phyloP scores from a whole-genome alignment of 1,140 invertebrate species.

The Drosophila dunni region DNA sequence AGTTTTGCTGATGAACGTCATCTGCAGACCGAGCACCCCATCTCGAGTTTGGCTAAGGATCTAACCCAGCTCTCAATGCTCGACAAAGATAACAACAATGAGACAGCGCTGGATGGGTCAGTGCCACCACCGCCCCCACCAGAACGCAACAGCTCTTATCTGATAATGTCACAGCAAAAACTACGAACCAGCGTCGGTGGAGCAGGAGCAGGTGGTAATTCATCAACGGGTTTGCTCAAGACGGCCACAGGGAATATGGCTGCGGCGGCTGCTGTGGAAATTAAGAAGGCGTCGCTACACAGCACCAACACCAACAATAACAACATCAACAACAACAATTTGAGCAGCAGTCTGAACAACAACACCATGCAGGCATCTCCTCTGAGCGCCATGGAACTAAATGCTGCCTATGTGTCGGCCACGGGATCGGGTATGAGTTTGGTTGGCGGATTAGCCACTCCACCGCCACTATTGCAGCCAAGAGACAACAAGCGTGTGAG shows the following conservation, averaged over 20 bases:
- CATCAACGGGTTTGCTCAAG: slow-evolving; percentile 64
- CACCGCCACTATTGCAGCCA: slow-evolving; percentile 59
- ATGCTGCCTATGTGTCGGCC: slow-evolving; percentile 72
- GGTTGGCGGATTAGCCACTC: slow-evolving; percentile 47
- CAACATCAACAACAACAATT: slow-evolving; percentile 70
- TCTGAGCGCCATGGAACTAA: slow-evolving; percentile 73
- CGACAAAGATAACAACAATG: slow-evolving; percentile 68
- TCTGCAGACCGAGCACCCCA: slow-evolving; percentile 80
- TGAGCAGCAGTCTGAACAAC: slow-evolving; percentile 56
- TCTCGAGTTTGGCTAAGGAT: slow-evolving; percentile 75
- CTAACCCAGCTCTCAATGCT: slow-evolving; percentile 67
- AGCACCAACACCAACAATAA: slow-evolving; percentile 48
- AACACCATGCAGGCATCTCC: slow-evolving; percentile 66
- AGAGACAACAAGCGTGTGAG: slow-evolving; percentile 88
- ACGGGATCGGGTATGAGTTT: slow-evolving; percentile 59
- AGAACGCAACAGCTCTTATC: slow-evolving; percentile 92
- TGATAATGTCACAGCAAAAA: slow-evolving; percentile 89
- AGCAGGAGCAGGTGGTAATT: slow-evolving; percentile 29
- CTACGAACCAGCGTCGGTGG: slow-evolving; percentile 57
- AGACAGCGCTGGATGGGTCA: slow-evolving; percentile 45
- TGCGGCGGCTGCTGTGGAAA: slow-evolving; percentile 49
- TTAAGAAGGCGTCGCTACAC: slow-evolving; percentile 64
- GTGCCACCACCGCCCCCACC: slow-evolving; percentile 89
- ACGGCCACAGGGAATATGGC: slow-evolving; percentile 78
- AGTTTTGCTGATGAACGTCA: slow-evolving; percentile 83